Conservation (phyloP, 1,140 invertebrate species). For the Batillaria attramentaria region DNA sequence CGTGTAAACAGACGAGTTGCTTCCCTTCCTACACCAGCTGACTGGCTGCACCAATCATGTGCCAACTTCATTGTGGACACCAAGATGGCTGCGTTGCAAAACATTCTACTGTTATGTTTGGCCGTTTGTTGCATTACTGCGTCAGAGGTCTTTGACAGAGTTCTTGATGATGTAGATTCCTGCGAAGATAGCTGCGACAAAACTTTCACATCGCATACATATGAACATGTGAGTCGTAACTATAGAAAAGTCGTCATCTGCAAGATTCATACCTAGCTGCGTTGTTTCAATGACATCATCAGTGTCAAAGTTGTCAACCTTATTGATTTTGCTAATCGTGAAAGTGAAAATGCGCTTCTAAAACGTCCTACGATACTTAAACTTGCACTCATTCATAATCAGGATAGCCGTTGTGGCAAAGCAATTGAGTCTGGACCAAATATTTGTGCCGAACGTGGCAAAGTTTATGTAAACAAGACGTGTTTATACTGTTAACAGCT, state of each 20-base stretch:
- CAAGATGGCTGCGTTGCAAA: constrained; percentile 16
- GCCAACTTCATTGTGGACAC: constrained; percentile 37
- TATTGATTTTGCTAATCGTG: background rate
- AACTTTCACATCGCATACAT: constrained; percentile 45
- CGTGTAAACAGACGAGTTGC: background rate
- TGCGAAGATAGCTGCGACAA: constrained; percentile 44
- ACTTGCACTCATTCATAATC: too few species aligned
- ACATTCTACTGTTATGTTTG: constrained; percentile 28
- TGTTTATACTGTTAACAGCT: too few species aligned
- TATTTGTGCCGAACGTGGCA: too few species aligned
- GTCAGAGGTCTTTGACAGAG: constrained; percentile 36
- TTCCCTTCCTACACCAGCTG: constrained; percentile 19
- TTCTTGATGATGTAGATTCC: constrained; percentile 41
- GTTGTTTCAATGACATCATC: background rate
- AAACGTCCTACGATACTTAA: too few species aligned
- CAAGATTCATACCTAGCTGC: background rate
- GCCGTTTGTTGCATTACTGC: constrained; percentile 27
- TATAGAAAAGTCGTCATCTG: background rate
- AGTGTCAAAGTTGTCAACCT: background rate
- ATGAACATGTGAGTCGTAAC: constrained; percentile 29
- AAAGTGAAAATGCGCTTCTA: too few species aligned
- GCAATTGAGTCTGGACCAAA: too few species aligned
- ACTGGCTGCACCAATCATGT: constrained; percentile 43
- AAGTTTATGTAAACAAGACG: too few species aligned
- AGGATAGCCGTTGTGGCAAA: too few species aligned